Conservation (phyloP, 2,888 invertebrate genomes). For the Dolomedes plantarius region DNA sequence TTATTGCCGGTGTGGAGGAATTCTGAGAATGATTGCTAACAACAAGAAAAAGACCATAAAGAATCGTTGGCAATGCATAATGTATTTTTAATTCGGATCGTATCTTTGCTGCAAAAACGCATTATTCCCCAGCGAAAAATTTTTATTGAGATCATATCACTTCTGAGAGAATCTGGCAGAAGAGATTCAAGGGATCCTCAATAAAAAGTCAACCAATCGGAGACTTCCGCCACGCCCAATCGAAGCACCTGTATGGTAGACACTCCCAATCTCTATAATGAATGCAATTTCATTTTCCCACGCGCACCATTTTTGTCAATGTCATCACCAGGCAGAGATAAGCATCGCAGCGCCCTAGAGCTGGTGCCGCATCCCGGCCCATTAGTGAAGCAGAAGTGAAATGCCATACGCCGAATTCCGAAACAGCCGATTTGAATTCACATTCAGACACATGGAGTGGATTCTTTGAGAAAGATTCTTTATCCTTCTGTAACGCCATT, state of each 20-base stretch:
- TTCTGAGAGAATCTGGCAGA: background rate
- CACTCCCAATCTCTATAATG: constrained; percentile 54
- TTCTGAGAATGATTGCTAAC: background rate
- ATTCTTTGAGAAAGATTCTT: background rate
- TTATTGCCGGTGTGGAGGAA: background rate
- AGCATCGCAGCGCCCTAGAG: constrained; percentile 29
- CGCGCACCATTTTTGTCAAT: constrained; percentile 56
- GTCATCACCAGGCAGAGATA: constrained; percentile 45
- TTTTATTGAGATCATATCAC: constrained; percentile 8
- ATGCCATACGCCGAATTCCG: constrained; percentile 2
- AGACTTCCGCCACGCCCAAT: constrained; percentile 37
- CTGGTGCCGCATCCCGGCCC: constrained; percentile 2
- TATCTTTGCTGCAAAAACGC: constrained; percentile 5
- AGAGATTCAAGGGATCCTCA: constrained; percentile 11
- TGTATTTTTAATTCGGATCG: background rate
- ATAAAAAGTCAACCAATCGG: constrained; percentile 33
- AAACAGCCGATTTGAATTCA: background rate
- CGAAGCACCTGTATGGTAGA: constrained; percentile 34
- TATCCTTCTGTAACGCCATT: background rate
- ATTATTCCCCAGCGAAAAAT: background rate
- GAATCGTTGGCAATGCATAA: background rate
- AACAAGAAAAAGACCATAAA: background rate
- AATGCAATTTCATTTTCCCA: constrained; percentile 64
- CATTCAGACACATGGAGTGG: background rate
- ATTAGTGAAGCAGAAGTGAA: background rate